Evolutionary conservation across 2,888 invertebrate species (phyloP), one percentile per base, ranked within the genome.

Genomic region (Choreutis nemorana): DNA sequence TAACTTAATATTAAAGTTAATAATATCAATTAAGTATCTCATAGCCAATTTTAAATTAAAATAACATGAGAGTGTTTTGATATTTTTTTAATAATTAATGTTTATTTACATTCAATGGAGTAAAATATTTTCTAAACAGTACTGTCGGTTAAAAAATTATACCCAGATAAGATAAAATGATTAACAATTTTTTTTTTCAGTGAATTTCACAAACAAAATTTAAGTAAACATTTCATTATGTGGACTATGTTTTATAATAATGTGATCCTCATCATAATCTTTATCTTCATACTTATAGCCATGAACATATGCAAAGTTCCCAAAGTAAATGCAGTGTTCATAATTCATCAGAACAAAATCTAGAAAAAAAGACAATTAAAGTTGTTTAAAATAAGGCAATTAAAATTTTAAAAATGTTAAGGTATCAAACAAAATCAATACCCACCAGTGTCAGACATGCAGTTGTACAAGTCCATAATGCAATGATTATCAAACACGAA

Each of bases 401-500:
- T 18, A 8, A 6, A 8, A 18, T 18, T 18, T 18, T 18, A 6
- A 18, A 8, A 6, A 18, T 5, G 5, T 6, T 6, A 8, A 6
- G 8, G 5, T 18, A 5, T 18, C 8, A 14, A 14, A 26, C 12
- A 12, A 6, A 27, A 30, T 15, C 8, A 22, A 18, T 21, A 23
- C 53, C 25, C 43, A 77, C 77, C 48, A 28, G 68, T 55, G 22
- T 49, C 64, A 34, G 65, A 49, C 5, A 68, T 48, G 40, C 77
- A 78, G 45, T 78, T 77, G 35, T 58, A 65, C n/a, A 77, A 33
- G 35, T 77, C 73, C 77, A 78, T 72, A 23, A 77, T 26, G 37
- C 77, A 77, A 39, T 68, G 61, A 35, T 77, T 78, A 47, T 78
- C 77, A 37, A 77, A 77, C 39, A 77, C 65, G 33, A 33, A 59